Evolutionary conservation across 2,888 invertebrate species (phyloP).

Genomic region (Phalera bucephala): DNA sequence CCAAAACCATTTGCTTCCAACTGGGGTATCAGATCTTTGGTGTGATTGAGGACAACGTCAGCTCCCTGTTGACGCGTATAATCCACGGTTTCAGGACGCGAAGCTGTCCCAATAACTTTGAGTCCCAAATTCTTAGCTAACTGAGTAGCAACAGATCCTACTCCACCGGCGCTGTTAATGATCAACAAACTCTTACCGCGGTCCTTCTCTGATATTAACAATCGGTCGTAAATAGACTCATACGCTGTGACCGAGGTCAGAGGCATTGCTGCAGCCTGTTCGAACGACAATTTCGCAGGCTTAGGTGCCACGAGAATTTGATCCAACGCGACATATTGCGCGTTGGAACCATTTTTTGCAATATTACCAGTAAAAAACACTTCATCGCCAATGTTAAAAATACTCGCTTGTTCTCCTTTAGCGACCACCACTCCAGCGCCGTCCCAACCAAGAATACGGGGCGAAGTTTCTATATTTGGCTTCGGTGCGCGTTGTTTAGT

Average conservation of each 20-base stretch:
- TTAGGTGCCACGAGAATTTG: conserved; percentile 59
- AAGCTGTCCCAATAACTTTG: conserved; percentile 69
- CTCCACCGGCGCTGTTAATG: conserved; percentile 72
- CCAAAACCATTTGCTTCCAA: conserved; percentile 52
- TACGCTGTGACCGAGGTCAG: conserved; percentile 62
- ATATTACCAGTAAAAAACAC: conserved; percentile 67
- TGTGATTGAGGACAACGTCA: conserved; percentile 62
- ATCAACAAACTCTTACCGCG: conserved; percentile 61
- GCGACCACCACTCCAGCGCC: conserved; percentile 64
- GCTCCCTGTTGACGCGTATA: conserved; percentile 57
- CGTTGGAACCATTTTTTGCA: conserved; percentile 61
- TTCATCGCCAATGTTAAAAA: conserved; percentile 62
- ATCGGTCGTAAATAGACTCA: conserved; percentile 60
- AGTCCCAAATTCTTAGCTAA: conserved; percentile 61
- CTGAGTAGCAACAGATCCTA: conserved; percentile 68
- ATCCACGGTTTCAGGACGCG: conserved; percentile 53
- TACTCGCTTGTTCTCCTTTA: conserved; percentile 49
- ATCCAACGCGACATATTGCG: conserved; percentile 62
- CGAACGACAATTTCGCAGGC: conserved; percentile 62
- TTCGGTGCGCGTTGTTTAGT: conserved; percentile 66
- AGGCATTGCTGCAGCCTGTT: conserved; percentile 73
- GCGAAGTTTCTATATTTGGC: conserved; percentile 46
- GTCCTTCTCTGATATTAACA: conserved; percentile 61
- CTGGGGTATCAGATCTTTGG: conserved; percentile 54
- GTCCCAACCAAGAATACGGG: conserved; percentile 68